phyloP scores from a whole-genome alignment of 2,888 invertebrate genomes.

The Sussaba pulchella region DNA sequence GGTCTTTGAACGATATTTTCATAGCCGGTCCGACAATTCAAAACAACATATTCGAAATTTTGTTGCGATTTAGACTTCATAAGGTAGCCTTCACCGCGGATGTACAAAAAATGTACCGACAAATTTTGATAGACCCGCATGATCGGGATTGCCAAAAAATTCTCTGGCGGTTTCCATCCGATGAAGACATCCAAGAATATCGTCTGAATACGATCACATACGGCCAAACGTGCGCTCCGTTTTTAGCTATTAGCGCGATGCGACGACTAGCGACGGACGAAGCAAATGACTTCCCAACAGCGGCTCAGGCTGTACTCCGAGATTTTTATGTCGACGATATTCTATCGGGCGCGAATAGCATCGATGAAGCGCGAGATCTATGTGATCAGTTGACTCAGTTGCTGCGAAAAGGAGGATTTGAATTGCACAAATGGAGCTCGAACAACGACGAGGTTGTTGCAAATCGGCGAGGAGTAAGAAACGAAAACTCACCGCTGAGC shows the following conservation, averaged over 20 bases:
- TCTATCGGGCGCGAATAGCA: constrained; percentile 33
- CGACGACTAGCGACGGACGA: constrained; percentile 38
- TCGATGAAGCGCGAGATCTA: constrained; percentile 24
- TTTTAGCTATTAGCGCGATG: too few species aligned
- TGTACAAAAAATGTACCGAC: constrained; percentile 74
- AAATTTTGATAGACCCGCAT: constrained; percentile 40
- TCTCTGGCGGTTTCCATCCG: constrained; percentile 68
- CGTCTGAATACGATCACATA: too few species aligned
- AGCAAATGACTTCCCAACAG: constrained; percentile 15
- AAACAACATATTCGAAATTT: constrained; percentile 30
- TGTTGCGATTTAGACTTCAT: constrained; percentile 39
- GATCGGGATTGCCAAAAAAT: constrained; percentile 70
- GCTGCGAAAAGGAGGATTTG: constrained; percentile 51
- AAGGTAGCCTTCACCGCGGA: constrained; percentile 66
- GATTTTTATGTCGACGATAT: constrained; percentile 58
- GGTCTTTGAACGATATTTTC: constrained; percentile 42
- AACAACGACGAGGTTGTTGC: too few species aligned
- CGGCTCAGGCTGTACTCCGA: background rate
- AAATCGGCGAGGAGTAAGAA: too few species aligned
- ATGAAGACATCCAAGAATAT: too few species aligned
- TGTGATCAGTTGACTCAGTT: constrained; percentile 14
- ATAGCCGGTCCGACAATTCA: constrained; percentile 36
- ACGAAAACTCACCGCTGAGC: background rate
- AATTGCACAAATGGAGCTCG: constrained; percentile 58
- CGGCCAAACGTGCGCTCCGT: too few species aligned